These are phyloP conservation scores for Drosophila subobscura DNA, from an alignment of 1,140 invertebrate genomes.

Conservation along the genomic window DNA sequence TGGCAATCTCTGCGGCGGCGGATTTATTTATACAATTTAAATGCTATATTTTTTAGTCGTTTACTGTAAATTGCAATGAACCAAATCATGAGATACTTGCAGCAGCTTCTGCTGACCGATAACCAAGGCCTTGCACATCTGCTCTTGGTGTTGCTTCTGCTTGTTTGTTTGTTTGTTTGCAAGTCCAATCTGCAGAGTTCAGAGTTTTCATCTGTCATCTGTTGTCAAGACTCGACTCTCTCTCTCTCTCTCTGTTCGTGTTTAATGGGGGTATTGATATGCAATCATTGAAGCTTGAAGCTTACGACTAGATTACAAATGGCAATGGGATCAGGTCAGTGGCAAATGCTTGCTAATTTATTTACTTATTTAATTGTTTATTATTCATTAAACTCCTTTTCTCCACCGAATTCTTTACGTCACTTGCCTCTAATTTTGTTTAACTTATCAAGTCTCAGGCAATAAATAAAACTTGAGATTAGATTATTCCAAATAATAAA, in stretches of 20 bases:
- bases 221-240: too few species aligned
- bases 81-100: slow-evolving; percentile 45
- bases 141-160: slow-evolving; percentile 33
- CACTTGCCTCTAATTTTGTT: slow-evolving; percentile 26
- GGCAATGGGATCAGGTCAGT: slow-evolving; percentile 11
- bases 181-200: slow-evolving; percentile 4
- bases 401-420: slow-evolving; percentile 27
- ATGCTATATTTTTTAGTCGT: slow-evolving; percentile 8
- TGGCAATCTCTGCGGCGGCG: slow-evolving; percentile 9
- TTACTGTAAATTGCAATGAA: slow-evolving; percentile 25
- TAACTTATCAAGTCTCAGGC: slow-evolving; percentile 28
- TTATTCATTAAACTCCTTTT: neutral
- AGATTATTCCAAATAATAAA: slow-evolving; percentile 37
- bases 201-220: neutral
- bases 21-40: slow-evolving; percentile 40
- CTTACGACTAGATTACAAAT: slow-evolving; percentile 17
- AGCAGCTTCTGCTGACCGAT: slow-evolving; percentile 59
- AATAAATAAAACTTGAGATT: slow-evolving; percentile 27
- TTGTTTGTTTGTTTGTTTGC: neutral
- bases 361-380: neutral
- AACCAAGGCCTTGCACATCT: slow-evolving; percentile 49
- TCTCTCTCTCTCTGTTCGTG: neutral
- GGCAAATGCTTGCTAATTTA: slow-evolving; percentile 2
- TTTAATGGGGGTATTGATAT: slow-evolving; percentile 37
- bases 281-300: neutral